Conservation (phyloP, 2,797 vertebrate species). For the Danio aesculapii region DNA sequence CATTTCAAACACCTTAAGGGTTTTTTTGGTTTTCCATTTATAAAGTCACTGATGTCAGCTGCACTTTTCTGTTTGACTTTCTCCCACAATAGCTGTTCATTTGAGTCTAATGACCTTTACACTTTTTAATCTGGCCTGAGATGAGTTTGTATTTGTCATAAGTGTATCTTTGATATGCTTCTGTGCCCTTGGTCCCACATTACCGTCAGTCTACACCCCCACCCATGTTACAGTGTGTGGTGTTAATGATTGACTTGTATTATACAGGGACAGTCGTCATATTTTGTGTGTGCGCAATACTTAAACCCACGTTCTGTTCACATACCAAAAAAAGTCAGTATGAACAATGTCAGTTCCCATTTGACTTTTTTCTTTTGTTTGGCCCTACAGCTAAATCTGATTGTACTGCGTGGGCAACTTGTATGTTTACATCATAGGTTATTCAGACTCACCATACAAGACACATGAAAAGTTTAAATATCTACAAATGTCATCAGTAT, state of each 20-base stretch:
- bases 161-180: background rate
- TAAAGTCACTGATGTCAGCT: background rate
- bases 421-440: constrained; percentile 22
- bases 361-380: background rate
- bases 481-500: no score
- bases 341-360: background rate
- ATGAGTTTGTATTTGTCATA: constrained; percentile 2
- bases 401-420: background rate
- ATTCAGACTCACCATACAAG: background rate
- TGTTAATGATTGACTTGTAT: constrained; percentile 31
- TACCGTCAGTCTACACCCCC: background rate
- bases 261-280: background rate
- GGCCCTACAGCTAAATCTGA: background rate
- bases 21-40: background rate
- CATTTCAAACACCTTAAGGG: background rate
- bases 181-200: background rate
- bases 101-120: constrained; percentile 1
- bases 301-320: background rate
- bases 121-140: background rate
- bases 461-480: background rate
- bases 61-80: background rate
- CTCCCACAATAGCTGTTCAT: background rate
- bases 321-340: constrained; percentile 1
- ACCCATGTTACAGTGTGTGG: background rate
- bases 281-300: constrained; percentile 16